Percentiles rank a stretch among this genome's conserved stretches.
phyloP scores from a whole-genome alignment of 2,797 vertebrate species.

The Acanthurus lineatus region DNA sequence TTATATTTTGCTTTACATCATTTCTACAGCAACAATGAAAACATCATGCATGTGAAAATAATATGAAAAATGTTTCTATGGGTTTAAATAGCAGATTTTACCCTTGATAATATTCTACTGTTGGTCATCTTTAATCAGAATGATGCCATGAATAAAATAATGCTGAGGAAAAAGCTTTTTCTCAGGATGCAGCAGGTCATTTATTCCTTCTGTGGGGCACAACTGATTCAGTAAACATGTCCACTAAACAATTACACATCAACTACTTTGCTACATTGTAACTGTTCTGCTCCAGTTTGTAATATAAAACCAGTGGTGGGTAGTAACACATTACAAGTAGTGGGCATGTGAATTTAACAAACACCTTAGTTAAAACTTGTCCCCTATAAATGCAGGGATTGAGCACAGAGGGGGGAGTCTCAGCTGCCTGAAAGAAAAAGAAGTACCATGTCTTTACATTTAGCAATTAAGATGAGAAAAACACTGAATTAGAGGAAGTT shows the following conservation, averaged over 20 bases:
- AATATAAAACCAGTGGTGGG: no score
- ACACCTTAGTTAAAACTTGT: no score
- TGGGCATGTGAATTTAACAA: no score
- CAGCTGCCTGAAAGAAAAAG: no score
- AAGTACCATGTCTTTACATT: no score
- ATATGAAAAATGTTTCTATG: background rate
- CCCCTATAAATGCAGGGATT: no score
- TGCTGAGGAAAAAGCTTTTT: background rate
- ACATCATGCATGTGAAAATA: background rate
- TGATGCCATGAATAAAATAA: background rate
- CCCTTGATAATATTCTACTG: background rate
- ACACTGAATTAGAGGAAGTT: no score
- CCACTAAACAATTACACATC: background rate
- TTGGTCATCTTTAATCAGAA: background rate
- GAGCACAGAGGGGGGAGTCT: no score
- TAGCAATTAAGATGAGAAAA: no score
- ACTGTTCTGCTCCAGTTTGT: no score
- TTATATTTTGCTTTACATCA: background rate
- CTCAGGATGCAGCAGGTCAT: background rate
- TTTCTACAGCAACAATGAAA: background rate
- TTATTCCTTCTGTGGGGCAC: background rate
- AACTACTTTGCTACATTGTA: background rate
- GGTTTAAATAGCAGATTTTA: background rate
- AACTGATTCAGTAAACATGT: background rate
- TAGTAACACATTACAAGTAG: no score